Conservation (phyloP, 2,888 invertebrate species). For the Drosophila borborema region DNA sequence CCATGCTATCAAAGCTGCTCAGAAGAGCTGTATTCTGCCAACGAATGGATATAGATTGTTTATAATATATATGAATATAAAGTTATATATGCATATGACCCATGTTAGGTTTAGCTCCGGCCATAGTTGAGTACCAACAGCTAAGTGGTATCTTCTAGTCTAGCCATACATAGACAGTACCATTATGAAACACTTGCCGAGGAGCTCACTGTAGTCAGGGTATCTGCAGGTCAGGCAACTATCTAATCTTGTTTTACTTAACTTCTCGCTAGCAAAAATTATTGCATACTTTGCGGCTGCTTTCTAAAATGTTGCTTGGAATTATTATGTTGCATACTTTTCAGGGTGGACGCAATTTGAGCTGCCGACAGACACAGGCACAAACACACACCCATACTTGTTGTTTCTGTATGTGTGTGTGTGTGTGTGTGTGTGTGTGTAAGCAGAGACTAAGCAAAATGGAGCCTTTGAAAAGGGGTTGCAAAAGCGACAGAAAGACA, state of each 20-base stretch:
- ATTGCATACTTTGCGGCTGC: conserved; percentile 46
- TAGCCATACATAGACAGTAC: background rate
- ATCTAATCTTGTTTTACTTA: background rate
- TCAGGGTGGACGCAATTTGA: conserved; percentile 23
- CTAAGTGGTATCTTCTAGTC: background rate
- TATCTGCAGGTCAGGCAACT: background rate
- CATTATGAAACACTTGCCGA: background rate
- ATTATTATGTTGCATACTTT: conserved; percentile 31
- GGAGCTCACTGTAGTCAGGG: background rate
- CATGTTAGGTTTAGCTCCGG: too few relatives aligned
- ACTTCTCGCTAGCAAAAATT: background rate
- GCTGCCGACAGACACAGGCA: conserved; percentile 12
- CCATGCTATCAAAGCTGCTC: too few relatives aligned
- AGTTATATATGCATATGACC: too few relatives aligned
- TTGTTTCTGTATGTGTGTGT: background rate
- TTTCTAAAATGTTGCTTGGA: background rate
- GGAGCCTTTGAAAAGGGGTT: conserved; percentile 37
- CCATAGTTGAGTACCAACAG: background rate
- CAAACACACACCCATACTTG: background rate
- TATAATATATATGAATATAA: too few relatives aligned
- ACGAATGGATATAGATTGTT: too few relatives aligned
- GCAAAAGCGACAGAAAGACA: conserved; percentile 32
- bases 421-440: conserved; percentile 6
- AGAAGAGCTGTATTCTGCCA: too few relatives aligned
- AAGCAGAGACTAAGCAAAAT: conserved; percentile 8